A percentile compares a stretch with the other conserved stretches of the same genome.
phyloP scores from a whole-genome alignment of 2,888 invertebrate genomes.

The Plagodis dolabraria region DNA sequence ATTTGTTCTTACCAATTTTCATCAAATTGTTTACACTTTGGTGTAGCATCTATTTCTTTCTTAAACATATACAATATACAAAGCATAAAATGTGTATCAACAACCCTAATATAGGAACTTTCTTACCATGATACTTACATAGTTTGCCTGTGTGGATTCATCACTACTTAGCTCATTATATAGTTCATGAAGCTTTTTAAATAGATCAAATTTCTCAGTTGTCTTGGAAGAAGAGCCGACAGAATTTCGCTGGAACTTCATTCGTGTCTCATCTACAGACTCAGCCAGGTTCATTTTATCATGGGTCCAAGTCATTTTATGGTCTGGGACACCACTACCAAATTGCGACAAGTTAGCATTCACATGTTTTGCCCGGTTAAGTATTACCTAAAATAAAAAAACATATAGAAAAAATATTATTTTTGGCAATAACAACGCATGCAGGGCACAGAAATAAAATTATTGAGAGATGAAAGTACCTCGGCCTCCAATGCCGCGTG shows the following conservation, averaged over 20 bases:
- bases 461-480: conserved; percentile 71
- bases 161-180: conserved; percentile 79
- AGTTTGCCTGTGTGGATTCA: conserved; percentile 73
- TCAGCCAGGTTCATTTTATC: conserved; percentile 81
- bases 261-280: conserved; percentile 78
- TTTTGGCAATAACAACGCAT: conserved; percentile 24
- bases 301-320: conserved; percentile 84
- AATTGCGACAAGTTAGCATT: conserved; percentile 75
- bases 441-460: conserved; percentile 48
- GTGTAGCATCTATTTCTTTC: too few relatives aligned
- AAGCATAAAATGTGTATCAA: background rate
- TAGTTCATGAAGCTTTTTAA: conserved; percentile 80
- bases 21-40: too few relatives aligned
- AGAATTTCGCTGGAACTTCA: conserved; percentile 77
- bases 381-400: conserved; percentile 71
- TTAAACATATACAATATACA: background rate
- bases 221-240: conserved; percentile 65
- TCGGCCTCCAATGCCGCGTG: conserved; percentile 85
- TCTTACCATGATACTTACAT: conserved; percentile 59
- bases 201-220: conserved; percentile 78
- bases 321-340: conserved; percentile 78
- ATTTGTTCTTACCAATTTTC: too few relatives aligned
- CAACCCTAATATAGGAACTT: background rate
- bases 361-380: conserved; percentile 81
- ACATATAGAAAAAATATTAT: conserved; percentile 8